A percentile compares a stretch with the other conserved stretches of the same genome.
Evolutionary conservation across 2,888 invertebrate species (phyloP).

Genomic region (Megastigmus dorsalis): DNA sequence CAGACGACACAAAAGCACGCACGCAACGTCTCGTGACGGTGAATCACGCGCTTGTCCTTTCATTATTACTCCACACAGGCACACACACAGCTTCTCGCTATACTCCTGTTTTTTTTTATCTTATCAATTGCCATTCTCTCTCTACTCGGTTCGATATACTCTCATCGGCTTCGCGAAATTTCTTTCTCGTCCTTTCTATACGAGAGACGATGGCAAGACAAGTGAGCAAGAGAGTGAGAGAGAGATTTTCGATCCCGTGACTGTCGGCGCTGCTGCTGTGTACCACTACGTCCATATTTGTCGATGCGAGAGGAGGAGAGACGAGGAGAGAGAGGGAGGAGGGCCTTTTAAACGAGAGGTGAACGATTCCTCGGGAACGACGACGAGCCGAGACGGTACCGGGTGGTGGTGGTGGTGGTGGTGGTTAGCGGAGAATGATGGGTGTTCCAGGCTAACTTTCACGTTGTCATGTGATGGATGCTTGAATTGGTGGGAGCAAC

Average conservation of each 20-base stretch:
- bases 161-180: background rate
- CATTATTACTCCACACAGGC: too few relatives aligned
- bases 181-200: too few relatives aligned
- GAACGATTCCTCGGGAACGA: constrained; percentile 18
- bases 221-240: too few relatives aligned
- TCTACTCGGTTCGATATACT: too few relatives aligned
- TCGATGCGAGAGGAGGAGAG: background rate
- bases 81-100: background rate
- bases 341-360: constrained; percentile 4
- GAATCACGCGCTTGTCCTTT: constrained; percentile 43
- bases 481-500: too few relatives aligned
- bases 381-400: background rate
- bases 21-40: constrained; percentile 39
- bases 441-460: constrained; percentile 24
- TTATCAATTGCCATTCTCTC: background rate
- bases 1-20: background rate
- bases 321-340: background rate
- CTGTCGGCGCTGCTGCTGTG: too few relatives aligned
- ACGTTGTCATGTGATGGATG: constrained; percentile 40
- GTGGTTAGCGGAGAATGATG: too few relatives aligned
- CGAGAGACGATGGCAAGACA: too few relatives aligned
- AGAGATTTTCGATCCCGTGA: too few relatives aligned
- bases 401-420: too few relatives aligned
- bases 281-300: too few relatives aligned
- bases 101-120: background rate